phyloP scores from a whole-genome alignment of 2,797 vertebrate genomes.

The Craterocephalus amniculus region DNA sequence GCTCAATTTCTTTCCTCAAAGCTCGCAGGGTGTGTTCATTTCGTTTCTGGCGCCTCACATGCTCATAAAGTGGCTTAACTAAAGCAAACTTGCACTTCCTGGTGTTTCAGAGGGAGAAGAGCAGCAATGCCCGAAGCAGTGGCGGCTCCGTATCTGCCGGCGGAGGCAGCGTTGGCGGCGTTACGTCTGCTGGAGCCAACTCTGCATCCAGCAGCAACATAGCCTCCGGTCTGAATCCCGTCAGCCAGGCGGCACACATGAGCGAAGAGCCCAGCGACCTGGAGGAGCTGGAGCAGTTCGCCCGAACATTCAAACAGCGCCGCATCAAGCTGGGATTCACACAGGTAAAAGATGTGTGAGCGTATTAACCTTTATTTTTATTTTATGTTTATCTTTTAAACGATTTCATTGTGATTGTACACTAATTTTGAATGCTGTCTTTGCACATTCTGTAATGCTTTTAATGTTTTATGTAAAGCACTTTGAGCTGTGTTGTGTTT shows the following conservation, averaged over 20 bases:
- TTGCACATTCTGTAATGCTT: too few species aligned
- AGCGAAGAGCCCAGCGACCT: conserved; percentile 90
- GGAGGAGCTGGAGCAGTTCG: conserved; percentile 93
- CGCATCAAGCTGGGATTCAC: conserved; percentile 94
- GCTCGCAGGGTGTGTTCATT: background rate
- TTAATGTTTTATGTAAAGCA: too few species aligned
- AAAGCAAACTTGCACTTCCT: conserved; percentile 19
- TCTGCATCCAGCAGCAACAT: conserved; percentile 70
- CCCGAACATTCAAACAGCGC: conserved; percentile 92
- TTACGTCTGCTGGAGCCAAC: conserved; percentile 58
- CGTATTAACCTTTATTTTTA: too few species aligned
- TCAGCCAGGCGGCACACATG: conserved; percentile 73
- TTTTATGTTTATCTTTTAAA: too few species aligned
- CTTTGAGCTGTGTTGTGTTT: too few species aligned
- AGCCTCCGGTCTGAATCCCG: conserved; percentile 62
- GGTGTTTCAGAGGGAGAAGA: conserved; percentile 80
- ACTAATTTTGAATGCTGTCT: too few species aligned
- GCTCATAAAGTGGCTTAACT: background rate
- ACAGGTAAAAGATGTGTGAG: conserved; percentile 77
- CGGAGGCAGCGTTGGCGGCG: conserved; percentile 39
- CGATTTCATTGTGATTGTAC: too few species aligned
- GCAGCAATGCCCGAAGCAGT: conserved; percentile 59
- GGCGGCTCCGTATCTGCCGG: conserved; percentile 34
- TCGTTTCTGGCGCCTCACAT: background rate
- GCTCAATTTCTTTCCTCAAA: conserved; percentile 36